Evolutionary conservation across 2,888 invertebrate genomes (phyloP).

Genomic region (Pristionchus fissidentatus): DNA sequence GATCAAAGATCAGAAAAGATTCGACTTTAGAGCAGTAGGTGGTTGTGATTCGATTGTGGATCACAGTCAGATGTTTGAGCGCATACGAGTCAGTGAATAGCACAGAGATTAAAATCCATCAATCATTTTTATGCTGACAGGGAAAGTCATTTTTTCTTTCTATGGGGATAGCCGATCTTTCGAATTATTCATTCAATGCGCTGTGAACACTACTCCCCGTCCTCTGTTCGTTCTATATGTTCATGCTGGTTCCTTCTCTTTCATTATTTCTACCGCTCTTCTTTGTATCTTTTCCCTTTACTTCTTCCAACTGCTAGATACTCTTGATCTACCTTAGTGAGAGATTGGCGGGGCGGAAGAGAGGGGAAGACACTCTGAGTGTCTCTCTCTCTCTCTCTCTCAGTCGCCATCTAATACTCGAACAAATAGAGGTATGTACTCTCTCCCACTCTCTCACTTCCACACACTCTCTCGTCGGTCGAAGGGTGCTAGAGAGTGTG

Average conservation of each 20-base stretch:
- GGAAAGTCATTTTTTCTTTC: too few species aligned
- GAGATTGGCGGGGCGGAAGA: constrained; percentile 27
- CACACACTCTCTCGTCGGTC: neutral
- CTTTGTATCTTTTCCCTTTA: neutral
- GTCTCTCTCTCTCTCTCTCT: neutral
- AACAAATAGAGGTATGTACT: constrained; percentile 40
- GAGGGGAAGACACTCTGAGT: constrained; percentile 19
- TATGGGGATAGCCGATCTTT: too few species aligned
- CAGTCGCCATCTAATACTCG: constrained; percentile 22
- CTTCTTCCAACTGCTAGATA: neutral
- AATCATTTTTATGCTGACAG: too few species aligned
- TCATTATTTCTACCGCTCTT: neutral
- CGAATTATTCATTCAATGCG: too few species aligned
- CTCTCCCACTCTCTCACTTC: neutral
- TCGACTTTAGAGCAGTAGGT: neutral
- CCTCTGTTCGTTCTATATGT: too few species aligned
- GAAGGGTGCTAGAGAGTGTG: neutral
- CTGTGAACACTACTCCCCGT: too few species aligned
- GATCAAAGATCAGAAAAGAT: neutral
- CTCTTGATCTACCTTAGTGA: neutral
- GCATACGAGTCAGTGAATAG: too few species aligned
- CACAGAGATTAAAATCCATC: too few species aligned
- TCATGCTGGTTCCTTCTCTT: too few species aligned
- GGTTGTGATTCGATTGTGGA: neutral
- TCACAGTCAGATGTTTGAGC: too few species aligned